These are phyloP conservation scores for Pristionchus japonicus DNA, from an alignment of 2,888 invertebrate genomes.

Conservation along the genomic window DNA sequence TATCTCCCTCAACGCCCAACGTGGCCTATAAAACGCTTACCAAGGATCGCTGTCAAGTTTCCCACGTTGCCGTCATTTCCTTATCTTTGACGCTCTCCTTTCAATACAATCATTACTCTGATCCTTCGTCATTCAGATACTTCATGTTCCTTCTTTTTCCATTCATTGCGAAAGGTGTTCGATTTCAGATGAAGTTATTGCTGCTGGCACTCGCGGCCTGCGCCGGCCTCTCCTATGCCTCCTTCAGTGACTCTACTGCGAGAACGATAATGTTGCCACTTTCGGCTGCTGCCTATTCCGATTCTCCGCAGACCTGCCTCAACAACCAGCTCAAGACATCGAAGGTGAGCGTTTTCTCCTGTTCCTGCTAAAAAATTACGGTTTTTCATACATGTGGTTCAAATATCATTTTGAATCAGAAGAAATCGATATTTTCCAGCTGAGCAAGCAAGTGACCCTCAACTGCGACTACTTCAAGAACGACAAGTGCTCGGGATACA, in stretches of 20 bases:
- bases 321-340: background rate
- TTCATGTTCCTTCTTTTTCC: too few species aligned
- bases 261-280: background rate
- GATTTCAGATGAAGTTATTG: background rate
- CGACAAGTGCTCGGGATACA: conserved; percentile 63
- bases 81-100: too few species aligned
- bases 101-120: too few species aligned
- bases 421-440: background rate
- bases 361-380: too few species aligned
- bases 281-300: background rate
- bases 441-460: conserved; percentile 32
- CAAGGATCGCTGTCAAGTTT: background rate
- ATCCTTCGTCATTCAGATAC: too few species aligned
- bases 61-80: background rate
- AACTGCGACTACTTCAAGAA: conserved; percentile 38
- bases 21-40: background rate
- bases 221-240: background rate
- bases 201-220: background rate
- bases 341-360: background rate
- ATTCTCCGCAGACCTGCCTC: background rate
- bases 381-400: too few species aligned
- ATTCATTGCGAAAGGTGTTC: too few species aligned
- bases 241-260: background rate
- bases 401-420: too few species aligned
- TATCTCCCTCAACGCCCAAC: background rate